Evolutionary conservation across 2,888 invertebrate species (phyloP).

Genomic region (Taenaris catops): DNA sequence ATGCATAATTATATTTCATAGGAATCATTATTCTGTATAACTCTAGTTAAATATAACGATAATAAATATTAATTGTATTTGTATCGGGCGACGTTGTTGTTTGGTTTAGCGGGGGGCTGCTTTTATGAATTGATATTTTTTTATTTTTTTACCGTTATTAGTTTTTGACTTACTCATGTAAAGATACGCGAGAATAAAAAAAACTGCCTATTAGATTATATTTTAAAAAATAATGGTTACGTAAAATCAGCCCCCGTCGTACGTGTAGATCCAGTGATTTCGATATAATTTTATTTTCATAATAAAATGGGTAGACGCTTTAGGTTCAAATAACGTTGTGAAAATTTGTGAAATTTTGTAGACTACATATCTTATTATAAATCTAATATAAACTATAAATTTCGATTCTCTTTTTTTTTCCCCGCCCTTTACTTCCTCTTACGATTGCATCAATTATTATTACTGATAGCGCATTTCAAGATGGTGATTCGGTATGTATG

Average conservation of each 20-base stretch:
- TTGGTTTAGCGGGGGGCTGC: slow-evolving; percentile 64
- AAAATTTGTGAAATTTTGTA: slow-evolving; percentile 80
- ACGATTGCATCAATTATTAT: too few relatives aligned
- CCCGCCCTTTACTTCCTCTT: too few relatives aligned
- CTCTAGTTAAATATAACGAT: slow-evolving; percentile 80
- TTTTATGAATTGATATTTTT: slow-evolving; percentile 77
- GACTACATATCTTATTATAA: slow-evolving; percentile 81
- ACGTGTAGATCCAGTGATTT: slow-evolving; percentile 73
- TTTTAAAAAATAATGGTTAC: slow-evolving; percentile 76
- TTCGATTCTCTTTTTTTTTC: slow-evolving; percentile 63
- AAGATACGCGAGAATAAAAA: slow-evolving; percentile 62
- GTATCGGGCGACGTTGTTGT: slow-evolving; percentile 52
- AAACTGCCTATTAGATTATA: slow-evolving; percentile 79
- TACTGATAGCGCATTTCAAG: too few relatives aligned
- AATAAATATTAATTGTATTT: slow-evolving; percentile 68
- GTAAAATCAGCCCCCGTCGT: slow-evolving; percentile 69
- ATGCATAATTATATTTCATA: slow-evolving; percentile 81
- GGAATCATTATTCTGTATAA: slow-evolving; percentile 81
- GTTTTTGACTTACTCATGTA: slow-evolving; percentile 74
- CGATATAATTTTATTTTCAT: slow-evolving; percentile 79
- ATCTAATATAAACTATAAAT: slow-evolving; percentile 81
- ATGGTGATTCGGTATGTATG: too few relatives aligned
- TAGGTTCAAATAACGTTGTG: slow-evolving; percentile 80
- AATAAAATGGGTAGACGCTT: slow-evolving; percentile 79
- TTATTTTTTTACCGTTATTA: slow-evolving; percentile 80